Evolutionary conservation across 2,797 vertebrate species (phyloP).

Genomic region (Pseudomugil tenellus): DNA sequence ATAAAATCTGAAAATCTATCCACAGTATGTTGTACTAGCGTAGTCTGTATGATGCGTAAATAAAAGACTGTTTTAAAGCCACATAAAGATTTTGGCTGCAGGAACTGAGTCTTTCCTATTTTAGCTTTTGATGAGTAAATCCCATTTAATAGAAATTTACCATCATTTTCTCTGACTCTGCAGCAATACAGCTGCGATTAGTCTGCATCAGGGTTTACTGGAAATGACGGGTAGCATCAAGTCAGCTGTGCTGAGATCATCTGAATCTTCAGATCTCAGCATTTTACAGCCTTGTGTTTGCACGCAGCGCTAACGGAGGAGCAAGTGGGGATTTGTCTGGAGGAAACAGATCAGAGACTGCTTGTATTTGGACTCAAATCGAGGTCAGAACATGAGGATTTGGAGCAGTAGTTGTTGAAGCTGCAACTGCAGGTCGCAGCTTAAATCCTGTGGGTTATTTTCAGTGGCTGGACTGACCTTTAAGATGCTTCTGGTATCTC

Average conservation of each 20-base stretch:
- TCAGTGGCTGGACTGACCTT: constrained; percentile 82
- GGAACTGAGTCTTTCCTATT: neutral
- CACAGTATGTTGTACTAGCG: neutral
- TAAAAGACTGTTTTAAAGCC: neutral
- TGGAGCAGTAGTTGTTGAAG: constrained; percentile 22
- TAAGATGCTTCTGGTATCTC: constrained; percentile 92
- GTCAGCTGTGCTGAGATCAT: neutral
- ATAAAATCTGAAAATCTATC: neutral
- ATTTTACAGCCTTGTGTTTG: constrained; percentile 32
- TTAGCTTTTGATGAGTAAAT: no score
- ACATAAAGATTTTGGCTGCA: neutral
- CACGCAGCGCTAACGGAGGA: constrained; percentile 16
- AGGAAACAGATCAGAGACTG: constrained; percentile 42
- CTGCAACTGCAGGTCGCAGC: neutral
- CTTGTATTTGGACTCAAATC: constrained; percentile 44
- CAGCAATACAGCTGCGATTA: no score
- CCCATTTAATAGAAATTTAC: no score
- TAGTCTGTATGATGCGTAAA: no score
- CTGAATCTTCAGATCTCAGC: no score
- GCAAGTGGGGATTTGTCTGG: constrained; percentile 47
- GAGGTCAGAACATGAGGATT: constrained; percentile 35
- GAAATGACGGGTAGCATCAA: constrained; percentile 14
- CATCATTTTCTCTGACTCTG: no score
- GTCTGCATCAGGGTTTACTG: constrained; percentile 11
- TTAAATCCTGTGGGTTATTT: constrained; percentile 7